Conservation (phyloP, 2,888 invertebrate genomes). For the Morpho helenor region DNA sequence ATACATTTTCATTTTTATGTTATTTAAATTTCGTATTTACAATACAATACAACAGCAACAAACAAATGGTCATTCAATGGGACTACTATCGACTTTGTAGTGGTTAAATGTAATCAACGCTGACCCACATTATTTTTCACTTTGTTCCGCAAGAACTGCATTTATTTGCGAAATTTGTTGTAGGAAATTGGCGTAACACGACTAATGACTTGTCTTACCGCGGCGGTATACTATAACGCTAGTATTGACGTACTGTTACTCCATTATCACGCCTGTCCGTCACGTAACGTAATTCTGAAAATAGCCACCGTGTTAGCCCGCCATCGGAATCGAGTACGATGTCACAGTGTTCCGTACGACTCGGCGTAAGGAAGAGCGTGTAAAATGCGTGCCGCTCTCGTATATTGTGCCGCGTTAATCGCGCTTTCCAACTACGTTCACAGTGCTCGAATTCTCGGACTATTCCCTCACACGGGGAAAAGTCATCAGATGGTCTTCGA, state of each 20-base stretch:
- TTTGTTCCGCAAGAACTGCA: conserved; percentile 1
- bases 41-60: no score
- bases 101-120: background rate
- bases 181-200: background rate
- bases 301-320: conserved; percentile 29
- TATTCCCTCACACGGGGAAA: conserved; percentile 80
- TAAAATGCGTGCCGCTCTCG: conserved; percentile 48
- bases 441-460: conserved; percentile 41
- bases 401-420: conserved; percentile 35
- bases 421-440: conserved; percentile 41
- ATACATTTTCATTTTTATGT: no score
- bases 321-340: conserved; percentile 5
- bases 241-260: conserved; percentile 1
- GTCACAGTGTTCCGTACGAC: conserved; percentile 31
- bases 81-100: background rate
- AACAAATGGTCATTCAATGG: no score
- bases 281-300: conserved; percentile 35
- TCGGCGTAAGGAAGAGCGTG: conserved; percentile 29
- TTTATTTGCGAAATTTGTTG: conserved; percentile 1
- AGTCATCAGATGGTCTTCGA: conserved; percentile 83
- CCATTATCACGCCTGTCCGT: conserved; percentile 20
- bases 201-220: background rate
- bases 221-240: background rate
- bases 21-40: no score
- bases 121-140: background rate